phyloP scores from a whole-genome alignment of 2,113 vertebrate genomes.

The Carassius carassius region DNA sequence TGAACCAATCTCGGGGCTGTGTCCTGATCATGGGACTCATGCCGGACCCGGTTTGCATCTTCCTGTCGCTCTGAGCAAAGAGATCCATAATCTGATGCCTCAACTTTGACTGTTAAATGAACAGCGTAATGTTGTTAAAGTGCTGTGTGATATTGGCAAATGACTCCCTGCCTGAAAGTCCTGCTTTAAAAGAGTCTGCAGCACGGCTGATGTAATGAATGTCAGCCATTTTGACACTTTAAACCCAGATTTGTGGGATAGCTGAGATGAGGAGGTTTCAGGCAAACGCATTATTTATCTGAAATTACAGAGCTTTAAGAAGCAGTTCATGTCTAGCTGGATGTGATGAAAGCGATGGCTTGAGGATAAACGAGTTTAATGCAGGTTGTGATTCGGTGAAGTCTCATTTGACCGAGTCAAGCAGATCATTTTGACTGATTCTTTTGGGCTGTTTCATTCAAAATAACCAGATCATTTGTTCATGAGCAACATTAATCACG shows the following conservation, averaged over 20 bases:
- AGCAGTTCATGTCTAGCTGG: background rate
- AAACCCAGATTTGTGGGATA: background rate
- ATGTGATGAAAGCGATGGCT: background rate
- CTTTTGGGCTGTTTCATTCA: background rate
- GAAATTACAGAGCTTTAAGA: background rate
- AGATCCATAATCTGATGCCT: background rate
- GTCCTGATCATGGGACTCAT: background rate
- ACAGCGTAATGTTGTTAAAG: background rate
- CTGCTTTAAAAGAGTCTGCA: background rate
- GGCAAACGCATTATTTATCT: background rate
- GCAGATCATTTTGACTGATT: background rate
- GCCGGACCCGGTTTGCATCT: background rate
- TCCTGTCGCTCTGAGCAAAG: background rate
- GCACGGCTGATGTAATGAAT: background rate
- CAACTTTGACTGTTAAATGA: slow-evolving; percentile 16
- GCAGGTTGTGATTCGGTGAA: background rate
- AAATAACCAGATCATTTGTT: background rate
- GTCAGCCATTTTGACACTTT: background rate
- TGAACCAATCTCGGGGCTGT: background rate
- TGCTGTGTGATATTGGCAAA: background rate
- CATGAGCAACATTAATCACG: background rate
- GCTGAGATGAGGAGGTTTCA: background rate
- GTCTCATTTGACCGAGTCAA: background rate
- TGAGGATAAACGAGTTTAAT: background rate
- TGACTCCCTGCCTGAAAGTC: background rate